These are phyloP conservation scores for Pogonocherus hispidulus DNA, from an alignment of 2,888 invertebrate species.

Conservation along the genomic window DNA sequence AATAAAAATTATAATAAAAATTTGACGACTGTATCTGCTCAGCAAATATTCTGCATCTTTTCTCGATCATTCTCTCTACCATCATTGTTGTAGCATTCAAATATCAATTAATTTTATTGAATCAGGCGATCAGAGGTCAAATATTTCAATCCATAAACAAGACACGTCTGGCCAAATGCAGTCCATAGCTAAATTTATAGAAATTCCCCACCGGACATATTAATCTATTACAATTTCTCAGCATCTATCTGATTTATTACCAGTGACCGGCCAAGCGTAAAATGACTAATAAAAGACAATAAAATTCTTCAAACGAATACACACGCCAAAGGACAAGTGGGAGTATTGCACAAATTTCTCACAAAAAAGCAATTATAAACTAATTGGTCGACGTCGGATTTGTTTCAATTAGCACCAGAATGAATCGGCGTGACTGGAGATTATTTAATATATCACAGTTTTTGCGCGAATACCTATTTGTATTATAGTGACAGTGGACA, in stretches of 20 bases:
- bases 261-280: constrained; percentile 4
- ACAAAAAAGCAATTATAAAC: constrained; percentile 8
- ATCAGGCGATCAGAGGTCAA: not conserved
- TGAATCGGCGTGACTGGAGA: not conserved
- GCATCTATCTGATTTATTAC: not conserved
- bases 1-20: no score
- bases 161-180: not conserved
- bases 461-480: not conserved
- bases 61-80: not conserved
- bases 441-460: not conserved
- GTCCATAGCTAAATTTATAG: not conserved
- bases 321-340: constrained; percentile 22
- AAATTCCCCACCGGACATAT: constrained; percentile 12
- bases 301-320: constrained; percentile 24
- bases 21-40: no score
- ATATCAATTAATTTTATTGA: no score
- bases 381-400: not conserved
- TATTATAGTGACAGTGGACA: not conserved
- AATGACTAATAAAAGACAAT: constrained; percentile 15
- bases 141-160: not conserved
- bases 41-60: not conserved
- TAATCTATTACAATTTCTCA: not conserved
- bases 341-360: constrained; percentile 1
- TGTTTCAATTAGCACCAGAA: not conserved
- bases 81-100: no score